Evolutionary conservation across 1,140 invertebrate species (phyloP).

Genomic region (Ephestia elutella): DNA sequence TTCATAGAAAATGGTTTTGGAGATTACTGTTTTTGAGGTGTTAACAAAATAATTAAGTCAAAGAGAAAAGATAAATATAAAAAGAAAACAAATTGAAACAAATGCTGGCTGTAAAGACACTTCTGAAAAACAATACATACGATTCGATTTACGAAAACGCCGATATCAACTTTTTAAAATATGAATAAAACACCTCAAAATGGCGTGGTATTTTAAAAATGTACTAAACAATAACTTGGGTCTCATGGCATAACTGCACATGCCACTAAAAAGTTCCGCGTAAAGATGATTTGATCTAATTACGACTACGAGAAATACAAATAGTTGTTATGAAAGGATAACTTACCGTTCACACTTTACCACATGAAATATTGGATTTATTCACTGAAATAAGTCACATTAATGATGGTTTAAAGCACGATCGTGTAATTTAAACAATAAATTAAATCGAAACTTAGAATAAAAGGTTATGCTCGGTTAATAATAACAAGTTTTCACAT

Average conservation of each 20-base stretch:
- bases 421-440: conserved; percentile 11
- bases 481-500: conserved; percentile 18
- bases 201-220: conserved; percentile 44
- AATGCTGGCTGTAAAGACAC: neutral
- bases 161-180: conserved; percentile 6
- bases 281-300: conserved; percentile 24
- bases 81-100: neutral
- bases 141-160: conserved; percentile 18
- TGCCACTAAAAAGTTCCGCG: conserved; percentile 46
- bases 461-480: conserved; percentile 18
- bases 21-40: no score
- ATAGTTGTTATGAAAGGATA: conserved; percentile 27
- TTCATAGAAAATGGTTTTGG: no score
- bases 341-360: conserved; percentile 23
- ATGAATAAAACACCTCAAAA: conserved; percentile 30
- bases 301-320: conserved; percentile 18
- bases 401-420: conserved; percentile 9
- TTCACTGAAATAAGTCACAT: conserved; percentile 16
- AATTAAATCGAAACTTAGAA: conserved; percentile 15
- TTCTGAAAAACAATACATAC: conserved; percentile 14
- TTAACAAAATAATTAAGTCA: no score
- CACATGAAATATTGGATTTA: conserved; percentile 8
- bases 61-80: neutral
- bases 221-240: conserved; percentile 41
- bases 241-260: conserved; percentile 56